Base-by-base conservation (phyloP, 2,113 vertebrate species). In the Scomber colias region DNA sequence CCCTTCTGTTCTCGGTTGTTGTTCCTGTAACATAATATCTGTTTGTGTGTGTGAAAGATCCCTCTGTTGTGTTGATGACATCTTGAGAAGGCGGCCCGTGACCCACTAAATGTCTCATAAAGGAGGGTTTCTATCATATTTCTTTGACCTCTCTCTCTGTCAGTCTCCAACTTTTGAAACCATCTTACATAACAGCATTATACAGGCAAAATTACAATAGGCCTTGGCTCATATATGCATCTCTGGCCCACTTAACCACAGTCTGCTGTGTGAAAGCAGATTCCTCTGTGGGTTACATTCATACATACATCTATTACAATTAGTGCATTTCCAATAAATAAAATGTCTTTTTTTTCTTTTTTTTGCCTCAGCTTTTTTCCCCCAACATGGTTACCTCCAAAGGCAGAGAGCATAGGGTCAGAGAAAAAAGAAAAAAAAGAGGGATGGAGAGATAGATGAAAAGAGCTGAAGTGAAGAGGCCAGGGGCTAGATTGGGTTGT, bases 21-120 rank as follows among this genome's bases (percentile, higher is more conserved):
- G 79, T 83, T 89, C 77, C 85, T 92, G 90, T 88, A 94, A 91
- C 75, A 76, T 71, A 81, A 92, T 90, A 90, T 87, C 79, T 86
- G 89, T 89, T 77, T 89, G 51, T 46, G 83, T 82, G 74, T 27
- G 79, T 53, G 46, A 83, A 83, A 72, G 77, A 85, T 73, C 75
- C 50, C 71, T 90, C 61, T 82, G 70, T 82, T 87, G 79, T 80
- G 54, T 85, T 71, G 79, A 82, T 83, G 87, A 80, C 81, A 90
- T 89, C 64, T 84, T 71, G 70, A 83, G 71, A 88, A 83, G 71
- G 75, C 62, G 77, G 57, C 44, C 70, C 66, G 21, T 88, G 84
- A 83, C 79, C 81, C 64, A 89, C 64, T 86, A 73, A 79, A 65
- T 70, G 68, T 80, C 79, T 81, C 77, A 81, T 24, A 59, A 87